phyloP scores from a whole-genome alignment of 1,140 invertebrate genomes.

The Euura lappo region DNA sequence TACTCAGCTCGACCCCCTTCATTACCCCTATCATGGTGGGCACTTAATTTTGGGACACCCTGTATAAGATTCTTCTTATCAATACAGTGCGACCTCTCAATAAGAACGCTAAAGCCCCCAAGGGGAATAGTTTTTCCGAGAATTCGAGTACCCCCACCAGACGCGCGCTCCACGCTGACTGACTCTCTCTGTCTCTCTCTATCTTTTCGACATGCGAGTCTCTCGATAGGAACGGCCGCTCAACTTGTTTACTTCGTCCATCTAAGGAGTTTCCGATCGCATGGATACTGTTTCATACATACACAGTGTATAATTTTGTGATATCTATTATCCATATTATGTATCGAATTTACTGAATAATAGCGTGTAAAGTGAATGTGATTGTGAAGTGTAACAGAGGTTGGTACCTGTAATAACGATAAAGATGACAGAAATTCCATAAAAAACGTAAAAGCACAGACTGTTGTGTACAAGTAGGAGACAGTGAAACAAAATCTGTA shows the following conservation, averaged over 20 bases:
- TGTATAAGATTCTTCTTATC: no score
- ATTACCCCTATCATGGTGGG: no score
- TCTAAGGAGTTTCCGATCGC: not conserved
- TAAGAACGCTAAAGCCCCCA: no score
- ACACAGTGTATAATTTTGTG: not conserved
- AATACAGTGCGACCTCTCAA: no score
- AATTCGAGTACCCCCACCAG: no score
- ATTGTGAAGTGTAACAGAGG: not conserved
- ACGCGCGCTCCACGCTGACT: no score
- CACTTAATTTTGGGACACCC: no score
- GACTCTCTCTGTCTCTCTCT: no score
- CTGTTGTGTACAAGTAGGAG: not conserved
- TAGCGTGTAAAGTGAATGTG: not conserved
- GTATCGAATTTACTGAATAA: not conserved
- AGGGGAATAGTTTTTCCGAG: no score
- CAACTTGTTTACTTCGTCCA: not conserved
- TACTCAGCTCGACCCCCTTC: no score
- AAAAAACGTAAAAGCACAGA: not conserved
- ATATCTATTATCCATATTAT: not conserved
- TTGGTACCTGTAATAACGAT: not conserved
- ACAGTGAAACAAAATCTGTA: not conserved
- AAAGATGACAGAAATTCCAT: not conserved
- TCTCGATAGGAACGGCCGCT: not conserved
- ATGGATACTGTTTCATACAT: not conserved
- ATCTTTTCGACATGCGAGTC: not conserved